phyloP scores from a whole-genome alignment of 2,797 vertebrate genomes.

The Betta splendens region DNA sequence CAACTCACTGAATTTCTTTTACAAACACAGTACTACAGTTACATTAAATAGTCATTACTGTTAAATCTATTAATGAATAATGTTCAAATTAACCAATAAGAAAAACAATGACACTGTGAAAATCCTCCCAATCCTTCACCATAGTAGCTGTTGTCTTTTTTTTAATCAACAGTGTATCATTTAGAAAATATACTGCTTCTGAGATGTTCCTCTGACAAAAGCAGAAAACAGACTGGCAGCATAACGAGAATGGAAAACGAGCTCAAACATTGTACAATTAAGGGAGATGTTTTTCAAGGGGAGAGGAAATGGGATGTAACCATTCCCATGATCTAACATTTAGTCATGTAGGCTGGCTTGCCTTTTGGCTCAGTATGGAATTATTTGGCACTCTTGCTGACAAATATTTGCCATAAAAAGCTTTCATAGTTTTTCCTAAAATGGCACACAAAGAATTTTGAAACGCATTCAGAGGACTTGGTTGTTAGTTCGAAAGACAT shows the following conservation, averaged over 20 bases:
- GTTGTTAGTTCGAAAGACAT: conserved; percentile 63
- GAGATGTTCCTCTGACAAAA: conserved; percentile 75
- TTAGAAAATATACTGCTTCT: conserved; percentile 80
- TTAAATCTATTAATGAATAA: conserved; percentile 84
- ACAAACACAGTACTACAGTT: conserved; percentile 86
- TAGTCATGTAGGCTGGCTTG: conserved; percentile 73
- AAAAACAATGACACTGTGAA: conserved; percentile 80
- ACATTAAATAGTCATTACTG: conserved; percentile 85
- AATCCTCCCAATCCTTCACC: conserved; percentile 78
- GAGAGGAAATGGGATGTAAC: conserved; percentile 62
- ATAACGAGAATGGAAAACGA: conserved; percentile 77
- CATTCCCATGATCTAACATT: conserved; percentile 73
- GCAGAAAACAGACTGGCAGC: conserved; percentile 84
- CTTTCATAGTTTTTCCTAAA: conserved; percentile 59
- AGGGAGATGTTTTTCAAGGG: conserved; percentile 70
- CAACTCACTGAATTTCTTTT: conserved; percentile 85
- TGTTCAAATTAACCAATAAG: conserved; percentile 78
- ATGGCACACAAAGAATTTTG: conserved; percentile 71
- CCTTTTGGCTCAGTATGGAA: conserved; percentile 81
- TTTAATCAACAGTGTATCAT: conserved; percentile 73
- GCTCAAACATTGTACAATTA: conserved; percentile 69
- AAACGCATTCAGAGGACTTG: conserved; percentile 58
- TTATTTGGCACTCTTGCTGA: conserved; percentile 79
- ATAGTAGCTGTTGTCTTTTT: conserved; percentile 75
- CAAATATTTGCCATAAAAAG: conserved; percentile 74